Evolutionary conservation across 2,888 invertebrate genomes (phyloP), one percentile per base, ranked within the genome.

Genomic region (Parelbella ahira): DNA sequence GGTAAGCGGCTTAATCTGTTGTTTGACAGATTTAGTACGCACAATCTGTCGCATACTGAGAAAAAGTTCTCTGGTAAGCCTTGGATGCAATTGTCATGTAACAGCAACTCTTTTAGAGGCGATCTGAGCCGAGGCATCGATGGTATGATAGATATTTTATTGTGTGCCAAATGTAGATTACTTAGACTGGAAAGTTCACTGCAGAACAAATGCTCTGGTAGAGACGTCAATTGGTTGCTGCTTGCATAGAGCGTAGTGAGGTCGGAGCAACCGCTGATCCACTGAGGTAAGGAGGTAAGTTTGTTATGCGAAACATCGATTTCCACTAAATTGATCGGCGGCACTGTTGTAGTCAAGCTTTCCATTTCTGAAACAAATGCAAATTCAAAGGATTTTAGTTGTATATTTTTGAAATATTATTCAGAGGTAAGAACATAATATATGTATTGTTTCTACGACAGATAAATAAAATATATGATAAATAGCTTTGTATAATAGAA

Each of bases 271-370:
- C 91, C 91, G 5, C 92, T 91, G 25, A 93, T 79, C 95, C 95
- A 95, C 55, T 92, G 92, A 0, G 95, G 95, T 36, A 95, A 73
- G 3, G 90, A 83, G 10, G 90, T 90, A 45, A 95, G 75, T 57
- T 92, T 91, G 62, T 95, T 95, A 68, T 93, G 92, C 3, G 94
- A 94, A 5, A 95, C 91, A 63, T 96, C 93, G 28, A 96, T 88
- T 66, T 94, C 93, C 51, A 91, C 90, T 30, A 96, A 79, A 64
- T 92, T 91, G 13, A 89, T 83, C 11, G 95, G 95, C 34, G 91
- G 89, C 10, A 93, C 92, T 34, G 90, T 89, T 4, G 93, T 90
- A 2, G 89, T 90, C 23, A 96, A 79, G 50, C 90, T 92, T 58
- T 92, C 93, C 47, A 95, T 76, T 76, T 91, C 95, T 95, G 83